These are phyloP conservation scores for Melozone crissalis DNA, from an alignment of 2,113 vertebrate genomes.

Conservation along the genomic window DNA sequence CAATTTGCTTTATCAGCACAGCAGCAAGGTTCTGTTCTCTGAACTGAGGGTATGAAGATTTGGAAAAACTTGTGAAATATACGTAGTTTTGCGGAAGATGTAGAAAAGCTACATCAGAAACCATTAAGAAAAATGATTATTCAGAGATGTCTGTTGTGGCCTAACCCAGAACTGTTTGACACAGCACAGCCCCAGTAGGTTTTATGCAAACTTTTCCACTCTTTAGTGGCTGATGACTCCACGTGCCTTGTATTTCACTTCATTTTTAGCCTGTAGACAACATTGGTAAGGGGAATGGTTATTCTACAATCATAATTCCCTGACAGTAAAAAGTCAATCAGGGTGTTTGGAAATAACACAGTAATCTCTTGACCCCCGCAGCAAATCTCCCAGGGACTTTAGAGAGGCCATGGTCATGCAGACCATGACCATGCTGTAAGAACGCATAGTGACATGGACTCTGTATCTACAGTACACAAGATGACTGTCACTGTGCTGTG, in stretches of 20 bases:
- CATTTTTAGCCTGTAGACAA: neutral
- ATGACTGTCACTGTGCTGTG: neutral
- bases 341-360: neutral
- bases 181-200: neutral
- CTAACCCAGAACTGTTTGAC: neutral
- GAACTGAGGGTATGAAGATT: neutral
- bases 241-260: neutral
- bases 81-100: neutral
- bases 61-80: neutral
- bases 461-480: neutral
- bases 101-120: neutral
- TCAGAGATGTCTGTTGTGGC: neutral
- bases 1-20: neutral
- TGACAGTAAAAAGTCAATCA: neutral
- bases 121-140: neutral
- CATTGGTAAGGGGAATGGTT: neutral
- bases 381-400: neutral
- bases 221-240: neutral
- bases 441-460: accelerated
- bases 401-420: neutral
- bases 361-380: neutral
- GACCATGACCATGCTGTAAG: neutral
- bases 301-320: neutral
- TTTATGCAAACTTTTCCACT: neutral
- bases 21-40: neutral